These are phyloP conservation scores for Rhea americana DNA, from an alignment of 2,113 vertebrate species.

Conservation along the genomic window DNA sequence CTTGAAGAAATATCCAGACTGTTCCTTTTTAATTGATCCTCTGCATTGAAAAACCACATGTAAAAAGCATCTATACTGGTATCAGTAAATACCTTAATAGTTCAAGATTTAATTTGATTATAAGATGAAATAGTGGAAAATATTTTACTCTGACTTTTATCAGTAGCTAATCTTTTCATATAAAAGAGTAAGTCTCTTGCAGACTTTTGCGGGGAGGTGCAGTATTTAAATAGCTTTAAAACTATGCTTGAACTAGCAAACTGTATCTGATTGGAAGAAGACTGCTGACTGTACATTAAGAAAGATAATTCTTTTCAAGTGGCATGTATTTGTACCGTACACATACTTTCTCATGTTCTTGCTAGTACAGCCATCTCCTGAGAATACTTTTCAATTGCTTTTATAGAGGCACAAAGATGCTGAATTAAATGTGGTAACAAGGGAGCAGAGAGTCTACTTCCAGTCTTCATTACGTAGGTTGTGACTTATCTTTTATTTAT, in stretches of 20 bases:
- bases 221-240: conserved; percentile 13
- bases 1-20: neutral
- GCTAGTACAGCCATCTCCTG: conserved; percentile 31
- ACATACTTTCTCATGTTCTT: neutral
- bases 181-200: neutral
- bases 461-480: conserved; percentile 56
- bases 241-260: neutral
- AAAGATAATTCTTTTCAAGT: neutral
- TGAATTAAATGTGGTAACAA: conserved; percentile 55
- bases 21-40: neutral
- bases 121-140: conserved; percentile 1
- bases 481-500: conserved; percentile 62
- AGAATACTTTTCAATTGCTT: conserved; percentile 61
- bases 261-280: neutral
- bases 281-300: neutral
- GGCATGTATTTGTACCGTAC: neutral
- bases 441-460: conserved; percentile 21
- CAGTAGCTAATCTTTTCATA: neutral
- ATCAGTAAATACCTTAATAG: neutral
- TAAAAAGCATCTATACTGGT: neutral
- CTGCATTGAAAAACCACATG: neutral
- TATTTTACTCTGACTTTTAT: neutral
- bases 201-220: neutral
- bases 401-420: conserved; percentile 45
- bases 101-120: neutral